These are phyloP conservation scores for Charanyca ferruginea DNA, from an alignment of 2,888 invertebrate species.

Conservation along the genomic window DNA sequence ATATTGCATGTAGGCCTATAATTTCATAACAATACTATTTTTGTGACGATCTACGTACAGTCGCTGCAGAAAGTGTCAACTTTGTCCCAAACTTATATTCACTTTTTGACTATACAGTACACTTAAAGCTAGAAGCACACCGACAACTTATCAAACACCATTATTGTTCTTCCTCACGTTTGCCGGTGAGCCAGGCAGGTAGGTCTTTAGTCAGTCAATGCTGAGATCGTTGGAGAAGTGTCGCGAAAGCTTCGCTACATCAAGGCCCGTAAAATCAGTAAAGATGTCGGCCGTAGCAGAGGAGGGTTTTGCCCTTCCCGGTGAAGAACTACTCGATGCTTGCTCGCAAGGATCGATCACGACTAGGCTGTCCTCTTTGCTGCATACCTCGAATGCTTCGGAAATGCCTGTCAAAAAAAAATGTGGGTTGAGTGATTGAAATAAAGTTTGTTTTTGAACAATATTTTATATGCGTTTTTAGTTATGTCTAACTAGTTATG, in stretches of 20 bases:
- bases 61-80: slow-evolving; percentile 13
- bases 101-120: slow-evolving; percentile 40
- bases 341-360: slow-evolving; percentile 74
- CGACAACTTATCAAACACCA: slow-evolving; percentile 40
- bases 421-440: not conserved
- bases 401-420: slow-evolving; percentile 81
- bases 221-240: slow-evolving; percentile 88
- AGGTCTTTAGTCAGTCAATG: slow-evolving; percentile 89
- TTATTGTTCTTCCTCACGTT: slow-evolving; percentile 70
- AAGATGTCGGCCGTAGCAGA: slow-evolving; percentile 84
- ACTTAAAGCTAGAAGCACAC: slow-evolving; percentile 55
- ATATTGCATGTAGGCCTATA: slow-evolving; percentile 35
- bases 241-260: slow-evolving; percentile 86
- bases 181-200: slow-evolving; percentile 86
- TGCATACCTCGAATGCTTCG: slow-evolving; percentile 87
- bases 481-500: no score
- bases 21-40: slow-evolving; percentile 45
- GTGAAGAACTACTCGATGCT: slow-evolving; percentile 76
- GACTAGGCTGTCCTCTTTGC: slow-evolving; percentile 82
- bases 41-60: slow-evolving; percentile 46
- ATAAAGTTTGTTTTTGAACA: not conserved
- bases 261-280: slow-evolving; percentile 87
- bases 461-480: not conserved
- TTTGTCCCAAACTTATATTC: slow-evolving; percentile 6
- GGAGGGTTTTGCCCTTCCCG: slow-evolving; percentile 71